phyloP scores from a whole-genome alignment of 2,797 vertebrate genomes.

The Manis pentadactyla region DNA sequence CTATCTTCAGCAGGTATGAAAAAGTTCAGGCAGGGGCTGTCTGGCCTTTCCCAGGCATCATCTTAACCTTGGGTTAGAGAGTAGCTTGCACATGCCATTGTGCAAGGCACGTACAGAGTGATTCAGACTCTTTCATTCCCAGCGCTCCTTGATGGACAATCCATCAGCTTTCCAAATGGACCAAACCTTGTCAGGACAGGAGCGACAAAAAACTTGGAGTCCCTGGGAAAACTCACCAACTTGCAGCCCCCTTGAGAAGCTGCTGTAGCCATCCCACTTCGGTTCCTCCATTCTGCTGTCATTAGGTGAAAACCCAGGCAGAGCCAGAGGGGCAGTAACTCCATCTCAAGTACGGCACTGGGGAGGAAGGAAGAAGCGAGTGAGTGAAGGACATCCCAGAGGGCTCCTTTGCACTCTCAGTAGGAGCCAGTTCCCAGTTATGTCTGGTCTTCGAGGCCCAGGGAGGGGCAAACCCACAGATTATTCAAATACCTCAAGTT shows the following conservation, averaged over 20 bases:
- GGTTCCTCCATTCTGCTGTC: slow-evolving; percentile 76
- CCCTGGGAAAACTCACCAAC: slow-evolving; percentile 84
- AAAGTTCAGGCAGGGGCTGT: neutral
- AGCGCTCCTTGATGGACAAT: neutral
- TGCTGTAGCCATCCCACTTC: slow-evolving; percentile 57
- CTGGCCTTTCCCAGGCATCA: neutral
- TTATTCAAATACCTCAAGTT: slow-evolving; percentile 25
- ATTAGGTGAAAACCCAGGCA: slow-evolving; percentile 84
- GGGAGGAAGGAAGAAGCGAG: neutral
- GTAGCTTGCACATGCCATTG: neutral
- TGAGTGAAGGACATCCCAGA: neutral
- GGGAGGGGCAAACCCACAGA: slow-evolving; percentile 47
- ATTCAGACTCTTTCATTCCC: neutral
- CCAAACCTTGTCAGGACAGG: neutral
- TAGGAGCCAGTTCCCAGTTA: neutral
- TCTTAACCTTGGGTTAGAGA: neutral
- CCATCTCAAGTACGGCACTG: slow-evolving; percentile 87
- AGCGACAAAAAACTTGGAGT: neutral
- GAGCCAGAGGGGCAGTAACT: slow-evolving; percentile 82
- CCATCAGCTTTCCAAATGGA: neutral
- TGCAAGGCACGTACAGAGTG: neutral
- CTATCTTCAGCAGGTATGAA: neutral
- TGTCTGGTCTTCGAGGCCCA: neutral
- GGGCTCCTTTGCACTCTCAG: neutral
- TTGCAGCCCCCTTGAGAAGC: slow-evolving; percentile 78